Evolutionary conservation across 2,797 vertebrate genomes (phyloP).

Genomic region (Synaphobranchus kaupii): DNA sequence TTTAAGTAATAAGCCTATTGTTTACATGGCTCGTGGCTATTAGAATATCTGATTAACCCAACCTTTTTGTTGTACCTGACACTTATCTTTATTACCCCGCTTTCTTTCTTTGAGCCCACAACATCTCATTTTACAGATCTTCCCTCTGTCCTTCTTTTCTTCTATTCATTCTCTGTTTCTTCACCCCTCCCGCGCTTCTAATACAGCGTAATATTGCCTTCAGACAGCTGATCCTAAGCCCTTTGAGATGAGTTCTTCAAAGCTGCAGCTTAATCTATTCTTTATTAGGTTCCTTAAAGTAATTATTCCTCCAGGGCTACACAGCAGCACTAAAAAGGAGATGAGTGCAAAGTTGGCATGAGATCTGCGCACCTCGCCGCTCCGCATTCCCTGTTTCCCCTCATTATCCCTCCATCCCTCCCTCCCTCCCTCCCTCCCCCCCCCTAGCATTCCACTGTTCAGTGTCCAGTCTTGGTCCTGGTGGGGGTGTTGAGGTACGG

Average conservation of each 20-base stretch:
- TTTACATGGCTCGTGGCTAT: conserved; percentile 41
- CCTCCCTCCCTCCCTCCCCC: background rate
- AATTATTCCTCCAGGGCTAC: conserved; percentile 66
- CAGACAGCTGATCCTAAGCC: conserved; percentile 58
- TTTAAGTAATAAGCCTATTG: conserved; percentile 49
- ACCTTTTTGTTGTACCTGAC: conserved; percentile 31
- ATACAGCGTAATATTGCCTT: conserved; percentile 60
- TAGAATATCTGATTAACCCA: conserved; percentile 39
- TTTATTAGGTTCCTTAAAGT: conserved; percentile 70
- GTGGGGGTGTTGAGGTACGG: background rate
- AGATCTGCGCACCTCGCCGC: background rate
- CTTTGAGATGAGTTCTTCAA: conserved; percentile 69
- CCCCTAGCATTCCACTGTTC: background rate
- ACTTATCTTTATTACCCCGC: background rate
- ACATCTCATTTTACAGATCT: conserved; percentile 58
- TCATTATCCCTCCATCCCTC: background rate
- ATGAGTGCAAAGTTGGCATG: conserved; percentile 42
- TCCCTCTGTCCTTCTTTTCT: conserved; percentile 2
- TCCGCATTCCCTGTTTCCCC: background rate
- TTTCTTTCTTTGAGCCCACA: conserved; percentile 44
- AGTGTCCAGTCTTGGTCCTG: background rate
- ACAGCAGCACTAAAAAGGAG: conserved; percentile 55
- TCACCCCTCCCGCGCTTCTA: conserved; percentile 45
- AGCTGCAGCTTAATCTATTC: conserved; percentile 68
- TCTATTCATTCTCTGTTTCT: conserved; percentile 9